Evolutionary conservation across 2,113 vertebrate genomes (phyloP).

Genomic region (Pelecanoides urinatrix): DNA sequence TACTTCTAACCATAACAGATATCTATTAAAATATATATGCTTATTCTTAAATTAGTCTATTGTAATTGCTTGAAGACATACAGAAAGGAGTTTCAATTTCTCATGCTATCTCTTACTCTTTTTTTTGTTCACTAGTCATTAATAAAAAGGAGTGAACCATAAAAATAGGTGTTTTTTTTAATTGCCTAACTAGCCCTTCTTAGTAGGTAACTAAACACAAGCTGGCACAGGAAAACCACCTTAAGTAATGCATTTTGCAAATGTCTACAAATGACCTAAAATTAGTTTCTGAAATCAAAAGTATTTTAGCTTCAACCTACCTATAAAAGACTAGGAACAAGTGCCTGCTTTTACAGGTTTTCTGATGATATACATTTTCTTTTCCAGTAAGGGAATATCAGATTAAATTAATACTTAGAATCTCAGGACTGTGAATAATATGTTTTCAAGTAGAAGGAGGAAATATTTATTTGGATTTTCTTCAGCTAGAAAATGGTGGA

Average conservation of each 20-base stretch:
- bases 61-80: neutral
- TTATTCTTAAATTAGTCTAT: neutral
- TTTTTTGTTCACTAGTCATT: neutral
- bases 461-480: neutral
- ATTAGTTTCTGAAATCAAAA: neutral
- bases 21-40: neutral
- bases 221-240: neutral
- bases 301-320: neutral
- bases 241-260: neutral
- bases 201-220: neutral
- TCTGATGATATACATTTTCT: neutral
- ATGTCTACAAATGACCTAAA: neutral
- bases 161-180: neutral
- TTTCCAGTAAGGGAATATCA: neutral
- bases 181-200: neutral
- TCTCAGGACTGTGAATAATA: neutral
- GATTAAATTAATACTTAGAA: neutral
- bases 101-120: neutral
- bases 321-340: neutral
- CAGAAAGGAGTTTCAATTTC: neutral
- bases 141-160: neutral
- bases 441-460: neutral
- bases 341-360: neutral
- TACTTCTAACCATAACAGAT: neutral
- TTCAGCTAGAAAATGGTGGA: neutral